Base-by-base conservation (phyloP, 2,888 invertebrate species). In the Andrena bucephala region DNA sequence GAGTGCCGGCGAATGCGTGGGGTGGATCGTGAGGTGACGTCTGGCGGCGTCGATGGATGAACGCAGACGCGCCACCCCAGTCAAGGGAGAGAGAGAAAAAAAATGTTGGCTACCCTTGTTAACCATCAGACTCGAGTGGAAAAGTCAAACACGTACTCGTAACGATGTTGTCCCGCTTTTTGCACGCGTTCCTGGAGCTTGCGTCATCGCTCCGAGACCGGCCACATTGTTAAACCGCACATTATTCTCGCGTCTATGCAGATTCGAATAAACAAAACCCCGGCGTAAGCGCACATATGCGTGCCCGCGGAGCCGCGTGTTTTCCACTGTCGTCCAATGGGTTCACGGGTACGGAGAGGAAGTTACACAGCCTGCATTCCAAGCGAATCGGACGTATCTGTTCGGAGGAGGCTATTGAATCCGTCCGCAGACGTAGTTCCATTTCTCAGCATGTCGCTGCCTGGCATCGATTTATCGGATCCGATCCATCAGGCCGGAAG, bases 381-480 rank as follows among this genome's bases (percentile, higher is more conserved):
- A 8, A 0, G 52, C 27, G 50, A 69, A 73, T 52, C 20, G 60
- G n/a, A 16, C 24, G 50, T 57, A 36, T 27, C 13, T 24, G 42
- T 29, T 24, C 73, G 31, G 13, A 20, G 24, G 70, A 59, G 31
- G 27, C 24, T 48, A 71, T 71, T 71, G 50, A 74, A 74, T 83
- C 42, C 31, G 24, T 42, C 42, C 36, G 36, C 70, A 66, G 63
- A 57, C 59, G 57, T 50, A 57, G 33, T 78, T 78, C 60, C 74
- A 62, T 78, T 75, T 59, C 29, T 74, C 59, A 31, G 10, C 59
- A 42, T 69, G 20, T 27, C 24, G 60, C 52, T 8, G 6, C 31
- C 13, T 5, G 27, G 20, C 31, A 77, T 82, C 68, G 78, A 78
- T 76, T 86, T 78, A 73, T 52, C 8, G 70, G 16, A 72, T 71